Conservation (phyloP, 2,797 vertebrate genomes). For the Gallinago stenura region DNA sequence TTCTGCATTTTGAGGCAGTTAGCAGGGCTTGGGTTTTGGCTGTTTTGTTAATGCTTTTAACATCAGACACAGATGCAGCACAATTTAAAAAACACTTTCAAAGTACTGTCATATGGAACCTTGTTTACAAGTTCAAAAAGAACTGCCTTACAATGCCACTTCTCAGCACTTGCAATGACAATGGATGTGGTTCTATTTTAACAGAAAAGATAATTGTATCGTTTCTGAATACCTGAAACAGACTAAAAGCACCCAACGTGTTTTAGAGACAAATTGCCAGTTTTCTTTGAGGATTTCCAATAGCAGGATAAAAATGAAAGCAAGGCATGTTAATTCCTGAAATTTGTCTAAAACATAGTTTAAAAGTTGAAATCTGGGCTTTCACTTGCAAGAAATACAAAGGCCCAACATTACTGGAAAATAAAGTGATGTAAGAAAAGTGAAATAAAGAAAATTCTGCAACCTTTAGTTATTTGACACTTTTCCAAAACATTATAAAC, state of each 20-base stretch:
- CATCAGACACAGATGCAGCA: constrained; percentile 1
- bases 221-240: constrained; percentile 5
- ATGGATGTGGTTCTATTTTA: neutral
- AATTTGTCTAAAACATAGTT: neutral
- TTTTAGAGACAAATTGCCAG: neutral
- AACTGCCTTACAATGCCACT: neutral
- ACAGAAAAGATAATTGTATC: neutral
- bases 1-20: neutral
- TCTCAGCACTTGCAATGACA: neutral
- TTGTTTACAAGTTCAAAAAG: neutral
- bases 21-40: neutral
- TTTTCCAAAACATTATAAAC: neutral
- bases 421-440: neutral
- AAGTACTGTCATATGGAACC: neutral
- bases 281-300: neutral
- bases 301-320: neutral
- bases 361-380: neutral
- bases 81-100: neutral
- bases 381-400: neutral
- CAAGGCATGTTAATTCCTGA: neutral
- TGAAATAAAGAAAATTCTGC: neutral
- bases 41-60: neutral
- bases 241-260: neutral
- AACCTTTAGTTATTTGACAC: neutral
- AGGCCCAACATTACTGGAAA: neutral